These are phyloP conservation scores for Aurelia aurita complex sp. Pacific DNA, from an alignment of 30 jellyfish, hydroid and myxozoan genomes.

Conservation along the genomic window DNA sequence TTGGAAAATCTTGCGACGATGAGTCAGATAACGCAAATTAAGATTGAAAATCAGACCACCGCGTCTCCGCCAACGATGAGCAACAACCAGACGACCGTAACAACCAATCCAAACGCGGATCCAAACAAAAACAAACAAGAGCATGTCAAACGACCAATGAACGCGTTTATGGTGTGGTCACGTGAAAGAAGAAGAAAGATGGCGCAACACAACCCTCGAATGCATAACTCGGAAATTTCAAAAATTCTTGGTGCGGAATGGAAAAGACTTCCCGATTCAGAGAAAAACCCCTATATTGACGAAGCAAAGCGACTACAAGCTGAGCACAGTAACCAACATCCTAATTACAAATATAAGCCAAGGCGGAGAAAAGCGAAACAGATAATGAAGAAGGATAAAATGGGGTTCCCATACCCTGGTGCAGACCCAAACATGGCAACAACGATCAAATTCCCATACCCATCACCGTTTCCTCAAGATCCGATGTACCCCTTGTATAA, in stretches of 20 bases:
- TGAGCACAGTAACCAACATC: constrained; percentile 98
- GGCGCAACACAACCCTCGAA: constrained; percentile 98
- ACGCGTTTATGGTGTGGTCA: constrained; percentile 99
- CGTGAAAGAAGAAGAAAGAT: constrained; percentile 92
- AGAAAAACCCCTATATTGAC: constrained; percentile 93
- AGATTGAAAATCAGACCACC: constrained; percentile 52
- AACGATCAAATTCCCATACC: constrained; percentile 96
- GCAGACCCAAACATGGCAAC: constrained; percentile 86
- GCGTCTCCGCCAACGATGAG: constrained; percentile 44
- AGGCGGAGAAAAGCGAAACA: constrained; percentile 96
- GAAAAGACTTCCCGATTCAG: constrained; percentile 93
- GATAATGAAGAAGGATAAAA: constrained; percentile 88
- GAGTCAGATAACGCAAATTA: constrained; percentile 68
- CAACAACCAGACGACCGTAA: constrained; percentile 44
- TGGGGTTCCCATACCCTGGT: constrained; percentile 95
- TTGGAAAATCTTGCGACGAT: constrained; percentile 3
- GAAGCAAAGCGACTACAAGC: constrained; percentile 98
- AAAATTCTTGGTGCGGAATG: constrained; percentile 99
- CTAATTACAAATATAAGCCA: constrained; percentile 98
- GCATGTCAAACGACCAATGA: constrained; percentile 99
- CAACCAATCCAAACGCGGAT: constrained; percentile 24
- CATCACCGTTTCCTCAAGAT: constrained; percentile 91
- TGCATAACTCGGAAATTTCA: constrained; percentile 99
- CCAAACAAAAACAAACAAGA: constrained; percentile 68
- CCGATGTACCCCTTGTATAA: constrained; percentile 98